Conservation (phyloP, 1,140 invertebrate species). For the Meteorus sp. region DNA sequence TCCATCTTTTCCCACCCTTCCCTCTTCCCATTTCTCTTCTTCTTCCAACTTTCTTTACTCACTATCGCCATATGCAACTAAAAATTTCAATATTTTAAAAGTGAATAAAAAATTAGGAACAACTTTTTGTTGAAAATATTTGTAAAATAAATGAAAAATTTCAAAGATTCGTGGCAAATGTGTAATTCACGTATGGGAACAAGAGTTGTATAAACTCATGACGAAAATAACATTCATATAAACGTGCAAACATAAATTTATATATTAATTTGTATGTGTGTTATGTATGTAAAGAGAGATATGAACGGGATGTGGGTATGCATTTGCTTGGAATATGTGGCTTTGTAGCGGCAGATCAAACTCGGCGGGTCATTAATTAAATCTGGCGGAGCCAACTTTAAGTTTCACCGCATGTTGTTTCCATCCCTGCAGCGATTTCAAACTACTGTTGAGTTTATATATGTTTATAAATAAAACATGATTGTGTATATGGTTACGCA, state of each 20-base stretch:
- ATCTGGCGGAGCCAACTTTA: constrained; percentile 41
- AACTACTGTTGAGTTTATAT: no score
- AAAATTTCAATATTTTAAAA: no score
- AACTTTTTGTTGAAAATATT: no score
- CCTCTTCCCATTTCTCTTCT: background rate
- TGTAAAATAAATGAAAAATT: no score
- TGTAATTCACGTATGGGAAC: constrained; percentile 15
- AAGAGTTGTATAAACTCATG: no score
- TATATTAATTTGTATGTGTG: constrained; percentile 3
- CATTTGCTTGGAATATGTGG: constrained; percentile 27
- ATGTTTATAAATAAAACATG: no score
- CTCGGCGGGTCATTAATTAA: constrained; percentile 55
- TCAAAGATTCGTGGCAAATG: no score
- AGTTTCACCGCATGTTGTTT: background rate
- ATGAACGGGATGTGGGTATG: background rate
- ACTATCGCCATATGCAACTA: no score
- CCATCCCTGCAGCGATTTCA: constrained; percentile 14
- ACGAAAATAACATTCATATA: constrained; percentile 28
- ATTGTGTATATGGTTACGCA: no score
- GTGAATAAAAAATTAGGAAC: no score
- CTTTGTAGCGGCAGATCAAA: constrained; percentile 53
- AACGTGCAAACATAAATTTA: background rate
- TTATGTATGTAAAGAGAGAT: background rate
- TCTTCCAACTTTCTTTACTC: no score
- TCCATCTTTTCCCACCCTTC: constrained; percentile 1